phyloP scores from a whole-genome alignment of 2,888 invertebrate species.

The Thymelicus lineola region DNA sequence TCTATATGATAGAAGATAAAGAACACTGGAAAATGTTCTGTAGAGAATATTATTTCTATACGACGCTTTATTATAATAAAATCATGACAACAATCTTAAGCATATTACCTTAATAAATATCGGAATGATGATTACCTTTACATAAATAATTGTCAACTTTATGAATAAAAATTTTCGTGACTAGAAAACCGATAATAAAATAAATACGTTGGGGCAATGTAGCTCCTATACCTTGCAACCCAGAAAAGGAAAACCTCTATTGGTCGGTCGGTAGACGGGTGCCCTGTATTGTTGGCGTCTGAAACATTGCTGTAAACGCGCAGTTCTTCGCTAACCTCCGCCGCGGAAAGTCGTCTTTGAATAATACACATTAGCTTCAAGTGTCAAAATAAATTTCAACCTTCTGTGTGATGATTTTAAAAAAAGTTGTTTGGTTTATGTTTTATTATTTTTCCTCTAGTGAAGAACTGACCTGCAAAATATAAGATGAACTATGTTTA shows the following conservation, averaged over 20 bases:
- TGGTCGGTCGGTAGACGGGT: constrained; percentile 28
- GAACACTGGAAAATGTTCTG: too few relatives aligned
- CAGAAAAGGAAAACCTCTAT: constrained; percentile 33
- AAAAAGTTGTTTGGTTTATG: constrained; percentile 13
- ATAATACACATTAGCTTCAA: constrained; percentile 5
- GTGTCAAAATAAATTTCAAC: constrained; percentile 29
- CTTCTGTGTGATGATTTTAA: constrained; percentile 29
- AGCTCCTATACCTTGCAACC: constrained; percentile 10
- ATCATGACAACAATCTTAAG: too few relatives aligned
- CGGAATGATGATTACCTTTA: too few relatives aligned
- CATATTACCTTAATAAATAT: too few relatives aligned
- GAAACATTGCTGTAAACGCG: constrained; percentile 19
- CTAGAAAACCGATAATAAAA: not conserved
- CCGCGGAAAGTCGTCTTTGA: constrained; percentile 8
- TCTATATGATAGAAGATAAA: too few relatives aligned
- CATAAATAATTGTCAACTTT: too few relatives aligned
- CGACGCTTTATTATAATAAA: too few relatives aligned
- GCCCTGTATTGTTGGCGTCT: constrained; percentile 31
- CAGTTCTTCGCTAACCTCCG: constrained; percentile 24
- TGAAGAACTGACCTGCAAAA: constrained; percentile 16
- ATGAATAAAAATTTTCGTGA: not conserved
- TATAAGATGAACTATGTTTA: constrained; percentile 27
- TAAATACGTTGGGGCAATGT: not conserved
- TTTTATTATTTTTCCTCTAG: constrained; percentile 8
- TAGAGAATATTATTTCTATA: too few relatives aligned